Conservation (phyloP, 2,888 invertebrate genomes). For the Cremastinae sp. region DNA sequence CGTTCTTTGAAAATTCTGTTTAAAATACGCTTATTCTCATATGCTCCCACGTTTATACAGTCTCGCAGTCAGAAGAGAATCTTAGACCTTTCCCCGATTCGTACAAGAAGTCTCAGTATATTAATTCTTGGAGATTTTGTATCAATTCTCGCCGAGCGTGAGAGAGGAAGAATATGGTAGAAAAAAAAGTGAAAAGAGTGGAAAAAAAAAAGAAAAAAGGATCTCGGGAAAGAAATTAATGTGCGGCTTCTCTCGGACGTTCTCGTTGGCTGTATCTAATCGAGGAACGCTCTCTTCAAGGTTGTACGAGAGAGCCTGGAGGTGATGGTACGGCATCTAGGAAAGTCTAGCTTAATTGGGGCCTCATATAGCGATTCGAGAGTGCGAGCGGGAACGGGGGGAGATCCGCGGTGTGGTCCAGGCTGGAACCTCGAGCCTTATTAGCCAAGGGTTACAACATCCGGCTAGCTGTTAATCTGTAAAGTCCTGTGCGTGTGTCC, state of each 20-base stretch:
- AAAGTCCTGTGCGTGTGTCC: constrained; percentile 77
- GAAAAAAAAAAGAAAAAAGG: constrained; percentile 44
- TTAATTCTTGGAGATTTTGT: constrained; percentile 38
- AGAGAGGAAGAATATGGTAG: constrained; percentile 14
- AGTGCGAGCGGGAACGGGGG: neutral
- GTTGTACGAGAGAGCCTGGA: constrained; percentile 65
- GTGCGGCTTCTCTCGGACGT: constrained; percentile 56
- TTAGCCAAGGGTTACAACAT: constrained; percentile 77
- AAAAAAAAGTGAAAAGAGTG: constrained; percentile 20
- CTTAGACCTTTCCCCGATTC: constrained; percentile 25
- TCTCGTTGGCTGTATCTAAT: constrained; percentile 72
- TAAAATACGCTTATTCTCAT: constrained; percentile 52
- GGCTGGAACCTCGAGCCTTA: constrained; percentile 73
- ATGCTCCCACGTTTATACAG: constrained; percentile 17
- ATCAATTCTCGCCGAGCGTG: constrained; percentile 29
- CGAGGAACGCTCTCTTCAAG: constrained; percentile 69
- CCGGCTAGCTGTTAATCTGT: constrained; percentile 78
- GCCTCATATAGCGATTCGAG: constrained; percentile 70
- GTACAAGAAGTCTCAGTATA: constrained; percentile 43
- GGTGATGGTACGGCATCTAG: constrained; percentile 66
- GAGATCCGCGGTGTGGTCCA: constrained; percentile 20
- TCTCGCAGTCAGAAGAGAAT: neutral
- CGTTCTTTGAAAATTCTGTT: constrained; percentile 43
- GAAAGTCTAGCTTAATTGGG: constrained; percentile 78
- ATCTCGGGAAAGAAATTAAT: constrained; percentile 72